phyloP scores from a whole-genome alignment of 2,113 vertebrate species.

The Eptesicus fuscus region DNA sequence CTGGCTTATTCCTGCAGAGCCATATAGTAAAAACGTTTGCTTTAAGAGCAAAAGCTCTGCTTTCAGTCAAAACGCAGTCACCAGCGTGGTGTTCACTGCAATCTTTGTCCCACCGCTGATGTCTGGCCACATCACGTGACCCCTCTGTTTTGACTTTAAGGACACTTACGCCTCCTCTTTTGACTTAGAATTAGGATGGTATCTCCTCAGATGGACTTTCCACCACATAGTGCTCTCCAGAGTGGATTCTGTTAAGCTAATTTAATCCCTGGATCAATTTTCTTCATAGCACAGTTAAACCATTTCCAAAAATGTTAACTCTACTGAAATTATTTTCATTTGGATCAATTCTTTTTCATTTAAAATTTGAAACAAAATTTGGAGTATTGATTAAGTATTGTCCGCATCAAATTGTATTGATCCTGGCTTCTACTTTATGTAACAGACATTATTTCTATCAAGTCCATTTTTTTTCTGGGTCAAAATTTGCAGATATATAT shows the following conservation, averaged over 20 bases:
- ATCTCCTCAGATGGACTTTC: conserved; percentile 34
- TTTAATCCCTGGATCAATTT: conserved; percentile 56
- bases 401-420: conserved; percentile 11
- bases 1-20: neutral
- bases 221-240: conserved; percentile 20
- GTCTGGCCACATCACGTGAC: neutral
- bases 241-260: conserved; percentile 56
- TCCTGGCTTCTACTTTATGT: neutral
- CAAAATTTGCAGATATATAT: neutral
- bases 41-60: neutral
- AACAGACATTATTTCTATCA: conserved; percentile 14
- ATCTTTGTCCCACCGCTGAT: neutral
- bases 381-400: conserved; percentile 28
- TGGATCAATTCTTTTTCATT: conserved; percentile 36
- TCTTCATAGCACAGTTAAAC: neutral
- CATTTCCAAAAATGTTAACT: conserved; percentile 55
- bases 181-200: conserved; percentile 52
- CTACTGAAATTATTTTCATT: conserved; percentile 42
- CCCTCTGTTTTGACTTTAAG: conserved; percentile 4
- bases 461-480: neutral
- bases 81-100: neutral
- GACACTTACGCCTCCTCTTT: neutral
- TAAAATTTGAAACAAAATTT: conserved; percentile 50
- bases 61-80: neutral
- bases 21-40: too few relatives aligned